Conservation (phyloP, 2,113 vertebrate genomes). For the Nanorana parkeri region DNA sequence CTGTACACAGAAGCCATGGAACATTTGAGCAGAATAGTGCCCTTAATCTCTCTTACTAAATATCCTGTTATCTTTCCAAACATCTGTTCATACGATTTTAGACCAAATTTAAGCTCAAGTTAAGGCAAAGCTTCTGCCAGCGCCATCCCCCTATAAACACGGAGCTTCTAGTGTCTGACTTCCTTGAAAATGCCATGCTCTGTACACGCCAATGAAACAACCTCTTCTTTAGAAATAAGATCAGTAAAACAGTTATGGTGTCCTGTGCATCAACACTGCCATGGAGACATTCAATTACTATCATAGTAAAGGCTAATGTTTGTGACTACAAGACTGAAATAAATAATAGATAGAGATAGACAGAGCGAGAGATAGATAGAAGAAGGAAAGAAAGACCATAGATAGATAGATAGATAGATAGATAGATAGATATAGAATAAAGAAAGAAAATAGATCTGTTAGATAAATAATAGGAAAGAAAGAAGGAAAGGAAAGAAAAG, state of each 20-base stretch:
- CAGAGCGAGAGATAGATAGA: too few relatives aligned
- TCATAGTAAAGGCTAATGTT: too few relatives aligned
- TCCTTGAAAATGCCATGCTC: slow-evolving; percentile 2
- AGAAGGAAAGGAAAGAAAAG: too few relatives aligned
- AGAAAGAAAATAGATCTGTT: too few relatives aligned
- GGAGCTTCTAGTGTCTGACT: slow-evolving; percentile 27
- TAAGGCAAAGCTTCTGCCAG: slow-evolving; percentile 54
- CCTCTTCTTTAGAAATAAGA: slow-evolving; percentile 4
- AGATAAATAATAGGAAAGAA: too few relatives aligned
- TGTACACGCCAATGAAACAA: not conserved
- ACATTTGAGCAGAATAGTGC: slow-evolving; percentile 56
- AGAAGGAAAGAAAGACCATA: too few relatives aligned
- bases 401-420: too few relatives aligned
- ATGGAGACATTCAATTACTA: not conserved
- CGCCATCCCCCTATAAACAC: slow-evolving; percentile 43
- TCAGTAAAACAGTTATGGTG: not conserved
- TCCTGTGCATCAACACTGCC: not conserved
- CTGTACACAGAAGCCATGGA: slow-evolving; percentile 53
- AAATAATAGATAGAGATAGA: too few relatives aligned
- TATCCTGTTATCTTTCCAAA: slow-evolving; percentile 58
- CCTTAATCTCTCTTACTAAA: slow-evolving; percentile 58
- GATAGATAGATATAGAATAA: too few relatives aligned
- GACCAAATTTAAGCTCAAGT: slow-evolving; percentile 57
- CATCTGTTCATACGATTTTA: slow-evolving; percentile 58
- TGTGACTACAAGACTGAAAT: too few relatives aligned